These are phyloP conservation scores for Hermetia illucens DNA, from an alignment of 1,140 invertebrate genomes.

Conservation along the genomic window DNA sequence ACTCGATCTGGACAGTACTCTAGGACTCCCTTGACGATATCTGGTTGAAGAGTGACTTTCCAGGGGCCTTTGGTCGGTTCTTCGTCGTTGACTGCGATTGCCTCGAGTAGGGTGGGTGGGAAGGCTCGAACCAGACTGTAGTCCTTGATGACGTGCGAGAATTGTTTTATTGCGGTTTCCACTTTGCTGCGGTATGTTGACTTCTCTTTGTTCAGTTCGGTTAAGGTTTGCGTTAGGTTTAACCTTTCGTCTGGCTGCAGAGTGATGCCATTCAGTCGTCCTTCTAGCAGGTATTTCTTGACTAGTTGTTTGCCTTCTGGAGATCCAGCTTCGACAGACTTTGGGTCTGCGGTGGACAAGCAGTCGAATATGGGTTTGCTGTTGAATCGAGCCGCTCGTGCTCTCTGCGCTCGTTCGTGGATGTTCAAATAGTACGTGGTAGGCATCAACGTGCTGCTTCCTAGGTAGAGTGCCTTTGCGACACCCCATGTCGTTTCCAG, in stretches of 20 bases:
- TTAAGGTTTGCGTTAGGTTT: constrained; percentile 35
- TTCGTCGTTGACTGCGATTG: constrained; percentile 43
- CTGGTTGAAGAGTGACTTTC: constrained; percentile 57
- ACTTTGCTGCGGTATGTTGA: constrained; percentile 47
- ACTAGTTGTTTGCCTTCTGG: constrained; percentile 53
- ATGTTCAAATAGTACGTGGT: constrained; percentile 59
- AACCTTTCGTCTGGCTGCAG: constrained; percentile 28
- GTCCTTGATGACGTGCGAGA: constrained; percentile 52
- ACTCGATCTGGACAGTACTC: constrained; percentile 67
- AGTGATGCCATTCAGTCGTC: constrained; percentile 61
- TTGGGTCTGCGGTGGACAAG: constrained; percentile 36
- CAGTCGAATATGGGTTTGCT: constrained; percentile 50
- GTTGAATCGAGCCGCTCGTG: constrained; percentile 48
- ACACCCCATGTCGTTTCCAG: constrained; percentile 77
- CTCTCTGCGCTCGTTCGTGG: constrained; percentile 51
- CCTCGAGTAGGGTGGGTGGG: constrained; percentile 51
- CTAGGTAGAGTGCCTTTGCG: constrained; percentile 65
- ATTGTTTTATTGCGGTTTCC: constrained; percentile 42
- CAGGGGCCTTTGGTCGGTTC: constrained; percentile 59
- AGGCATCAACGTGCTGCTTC: constrained; percentile 66
- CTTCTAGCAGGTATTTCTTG: constrained; percentile 66
- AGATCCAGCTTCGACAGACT: constrained; percentile 35
- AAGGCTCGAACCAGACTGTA: constrained; percentile 51
- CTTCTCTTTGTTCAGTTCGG: constrained; percentile 36
- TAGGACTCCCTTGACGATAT: constrained; percentile 56